These are phyloP conservation scores for Pseudorhiza aurosa DNA, from an alignment of 30 jellyfish, hydroid and myxozoan genomes.

Conservation along the genomic window DNA sequence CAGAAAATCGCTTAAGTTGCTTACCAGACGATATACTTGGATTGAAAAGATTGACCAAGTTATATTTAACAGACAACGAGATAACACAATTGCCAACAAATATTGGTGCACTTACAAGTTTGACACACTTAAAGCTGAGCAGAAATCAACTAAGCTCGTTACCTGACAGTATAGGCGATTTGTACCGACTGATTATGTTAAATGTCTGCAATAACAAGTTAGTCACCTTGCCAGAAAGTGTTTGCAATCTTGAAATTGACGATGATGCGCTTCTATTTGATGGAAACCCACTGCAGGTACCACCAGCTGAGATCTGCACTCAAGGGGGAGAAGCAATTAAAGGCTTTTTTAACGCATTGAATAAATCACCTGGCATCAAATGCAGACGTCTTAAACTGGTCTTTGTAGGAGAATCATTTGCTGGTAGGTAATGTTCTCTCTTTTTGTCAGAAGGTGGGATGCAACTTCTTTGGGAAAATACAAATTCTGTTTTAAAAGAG, in stretches of 20 bases:
- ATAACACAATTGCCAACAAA: slow-evolving; percentile 49
- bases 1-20: slow-evolving; percentile 18
- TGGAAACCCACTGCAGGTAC: slow-evolving; percentile 82
- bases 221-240: slow-evolving; percentile 75
- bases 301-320: slow-evolving; percentile 82
- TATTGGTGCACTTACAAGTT: slow-evolving; percentile 19
- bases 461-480: no score
- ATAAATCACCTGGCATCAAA: slow-evolving; percentile 9
- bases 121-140: slow-evolving; percentile 56
- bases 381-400: slow-evolving; percentile 78
- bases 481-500: no score
- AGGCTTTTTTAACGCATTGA: slow-evolving; percentile 70
- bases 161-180: slow-evolving; percentile 74
- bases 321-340: slow-evolving; percentile 76
- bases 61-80: slow-evolving; percentile 39
- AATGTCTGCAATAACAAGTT: slow-evolving; percentile 62
- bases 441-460: no score
- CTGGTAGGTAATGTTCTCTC: no score
- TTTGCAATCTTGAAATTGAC: slow-evolving; percentile 32
- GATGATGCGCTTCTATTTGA: slow-evolving; percentile 60
- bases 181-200: slow-evolving; percentile 32
- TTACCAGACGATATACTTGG: slow-evolving; percentile 20
- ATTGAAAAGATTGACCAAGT: slow-evolving; percentile 19
- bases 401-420: slow-evolving; percentile 76
- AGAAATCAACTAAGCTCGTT: slow-evolving; percentile 52